Base-by-base conservation (phyloP, 2,113 vertebrate species). In the Coregonus clupeaformis region DNA sequence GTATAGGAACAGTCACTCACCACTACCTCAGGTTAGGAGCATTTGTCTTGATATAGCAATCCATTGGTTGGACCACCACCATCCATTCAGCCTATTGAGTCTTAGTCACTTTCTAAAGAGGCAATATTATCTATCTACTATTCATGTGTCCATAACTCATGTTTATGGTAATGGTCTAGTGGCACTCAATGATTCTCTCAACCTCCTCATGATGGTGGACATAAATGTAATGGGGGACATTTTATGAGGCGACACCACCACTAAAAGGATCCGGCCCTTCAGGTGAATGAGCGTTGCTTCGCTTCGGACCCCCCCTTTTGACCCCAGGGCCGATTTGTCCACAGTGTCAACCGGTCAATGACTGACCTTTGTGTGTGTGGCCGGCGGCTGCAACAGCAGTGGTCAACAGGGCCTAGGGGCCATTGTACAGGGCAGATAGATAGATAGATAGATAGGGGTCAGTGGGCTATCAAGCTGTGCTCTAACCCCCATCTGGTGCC, bases 401-500 rank as follows among this genome's bases (percentile, higher is more conserved):
- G 75, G 84, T 81, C 85, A 85, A 57, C 0, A 60, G 13, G 75
- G 76, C 60, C 45, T 64, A 57, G n/a, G 75, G 76, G 62, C 36
- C 65, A 83, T 92, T 93, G 83, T 83, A 80, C 77, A 52, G 70
- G 72, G n/a, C 49, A 27, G 27, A 27, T 27, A 27, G 27, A 42
- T 12, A 2, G 36, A 42, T 42, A 42, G 72, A 60, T 13, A 42
- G 71, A 60, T 16, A 74, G 77, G 76, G 87, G 91, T 84, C 86
- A 88, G 82, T 81, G 83, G 77, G 78, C 77, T 82, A 83, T 82
- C 20, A 30, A 75, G 71, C 69, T 72, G 75, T 72, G 72, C 84
- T 74, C 14, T 45, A 75, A 68, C 82, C 75, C 89, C 90, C 95
- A 93, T 94, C 92, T 96, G 94, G 86, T 84, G 82, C 6, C 20